Base-by-base conservation (phyloP, 2,888 invertebrate genomes). In the Drosophila prolongata region DNA sequence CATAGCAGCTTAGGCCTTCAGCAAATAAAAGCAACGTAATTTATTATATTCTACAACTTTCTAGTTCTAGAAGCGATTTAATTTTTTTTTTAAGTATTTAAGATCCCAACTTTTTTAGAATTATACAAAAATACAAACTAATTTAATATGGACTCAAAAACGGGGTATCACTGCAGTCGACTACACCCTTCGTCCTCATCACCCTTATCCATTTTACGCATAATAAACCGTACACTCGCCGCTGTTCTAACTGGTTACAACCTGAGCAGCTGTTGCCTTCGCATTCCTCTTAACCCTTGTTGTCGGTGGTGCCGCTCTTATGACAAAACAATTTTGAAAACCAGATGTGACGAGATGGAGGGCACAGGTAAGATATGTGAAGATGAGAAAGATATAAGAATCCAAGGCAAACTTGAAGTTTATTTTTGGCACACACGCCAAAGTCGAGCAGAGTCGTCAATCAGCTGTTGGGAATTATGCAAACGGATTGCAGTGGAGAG, bases 181-280 rank as follows among this genome's bases (percentile, higher is more conserved):
- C 37, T 5, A 38, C 3, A 19, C 24, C 43, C 37, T 10, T 6
- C 10, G n/a, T 46, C 11, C 42, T 19, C 13, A n/a, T n/a, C 10
- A 34, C 24, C 68, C 38, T 65, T 43, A 38, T 53, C 37, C 30
- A n/a, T 71, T 58, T 58, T 59, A 50, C 44, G 72, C 50, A 47
- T 59, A 70, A 70, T 73, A 61, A 70, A 73, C 72, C 75, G 72
- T 58, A 58, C 55, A 64, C 49, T 57, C 40, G 55, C 55, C 57
- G 57, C 35, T 14, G 34, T 40, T 46, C 69, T 69, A 42, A 35
- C 46, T 66, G 52, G 52, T 35, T 40, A 37, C 11, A 56, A 47
- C 55, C 55, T n/a, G 66, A 69, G 56, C 66, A 66, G 69, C 69
- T 66, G 66, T 66, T 66, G 66, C 70, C 49, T 68, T 46, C 40